Percentiles rank a stretch among this genome's conserved stretches.
These are phyloP conservation scores for Enteromius viviparus DNA, from an alignment of 2,797 vertebrate genomes.

Conservation along the genomic window DNA sequence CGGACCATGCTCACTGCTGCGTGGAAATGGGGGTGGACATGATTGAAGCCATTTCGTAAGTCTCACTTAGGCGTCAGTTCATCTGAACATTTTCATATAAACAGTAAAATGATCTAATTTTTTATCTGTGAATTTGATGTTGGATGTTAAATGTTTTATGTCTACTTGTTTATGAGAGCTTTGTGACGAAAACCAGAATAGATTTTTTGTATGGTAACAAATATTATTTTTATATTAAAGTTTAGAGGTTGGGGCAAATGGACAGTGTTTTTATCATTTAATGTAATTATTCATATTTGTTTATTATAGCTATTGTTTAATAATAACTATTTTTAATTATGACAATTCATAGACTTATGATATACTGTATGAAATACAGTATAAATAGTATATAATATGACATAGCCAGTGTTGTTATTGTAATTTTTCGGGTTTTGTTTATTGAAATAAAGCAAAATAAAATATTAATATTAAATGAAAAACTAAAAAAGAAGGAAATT, in stretches of 20 bases:
- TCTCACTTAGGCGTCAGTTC: constrained; percentile 38
- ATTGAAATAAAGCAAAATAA: not conserved
- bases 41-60: constrained; percentile 98
- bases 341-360: not conserved
- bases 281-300: too few relatives aligned
- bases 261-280: not conserved
- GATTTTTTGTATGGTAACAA: too few relatives aligned
- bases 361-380: too few relatives aligned
- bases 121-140: not conserved
- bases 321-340: not conserved
- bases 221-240: not conserved
- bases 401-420: too few relatives aligned
- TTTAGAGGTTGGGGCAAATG: not conserved
- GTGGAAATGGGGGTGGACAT: constrained; percentile 99
- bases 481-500: not conserved
- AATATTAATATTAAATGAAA: not conserved
- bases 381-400: too few relatives aligned
- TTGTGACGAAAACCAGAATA: not conserved
- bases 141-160: too few relatives aligned
- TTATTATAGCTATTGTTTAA: not conserved
- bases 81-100: not conserved
- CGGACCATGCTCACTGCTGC: constrained; percentile 97
- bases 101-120: not conserved
- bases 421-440: not conserved
- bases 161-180: not conserved